phyloP scores from a whole-genome alignment of 2,888 invertebrate species.

The Quadroppia sp. region DNA sequence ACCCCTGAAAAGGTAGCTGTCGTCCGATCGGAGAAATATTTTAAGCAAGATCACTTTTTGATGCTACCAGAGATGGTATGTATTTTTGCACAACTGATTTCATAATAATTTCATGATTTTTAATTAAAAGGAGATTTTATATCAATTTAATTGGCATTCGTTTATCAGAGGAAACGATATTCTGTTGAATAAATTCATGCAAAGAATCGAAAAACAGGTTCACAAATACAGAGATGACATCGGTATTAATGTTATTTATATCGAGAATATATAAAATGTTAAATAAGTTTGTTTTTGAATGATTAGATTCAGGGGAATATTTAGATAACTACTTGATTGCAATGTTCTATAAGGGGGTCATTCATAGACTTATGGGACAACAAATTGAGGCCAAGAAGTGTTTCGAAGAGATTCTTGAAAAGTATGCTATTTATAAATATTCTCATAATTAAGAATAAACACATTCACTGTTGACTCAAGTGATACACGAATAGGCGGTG shows the following conservation, averaged over 20 bases:
- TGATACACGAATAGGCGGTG: slow-evolving; percentile 25
- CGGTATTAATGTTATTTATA: not conserved
- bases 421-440: not conserved
- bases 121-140: not conserved
- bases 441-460: not conserved
- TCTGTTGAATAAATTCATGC: not conserved
- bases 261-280: not conserved
- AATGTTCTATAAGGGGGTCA: slow-evolving; percentile 37
- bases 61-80: slow-evolving; percentile 33
- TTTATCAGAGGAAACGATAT: not conserved
- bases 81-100: not conserved
- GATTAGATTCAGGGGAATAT: not conserved
- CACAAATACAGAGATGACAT: not conserved
- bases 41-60: slow-evolving; percentile 9
- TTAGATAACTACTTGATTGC: slow-evolving; percentile 35
- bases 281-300: not conserved
- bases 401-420: slow-evolving; percentile 26
- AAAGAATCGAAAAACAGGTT: not conserved
- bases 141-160: not conserved
- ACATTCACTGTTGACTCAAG: not conserved
- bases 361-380: slow-evolving; percentile 18
- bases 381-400: slow-evolving; percentile 8
- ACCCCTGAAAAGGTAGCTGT: slow-evolving; percentile 34
- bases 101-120: not conserved
- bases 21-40: slow-evolving; percentile 15